Percentiles rank a stretch among this genome's conserved stretches.
These are phyloP conservation scores for Motacilla tschutschensis DNA, from an alignment of 2,113 vertebrate genomes.

Conservation along the genomic window DNA sequence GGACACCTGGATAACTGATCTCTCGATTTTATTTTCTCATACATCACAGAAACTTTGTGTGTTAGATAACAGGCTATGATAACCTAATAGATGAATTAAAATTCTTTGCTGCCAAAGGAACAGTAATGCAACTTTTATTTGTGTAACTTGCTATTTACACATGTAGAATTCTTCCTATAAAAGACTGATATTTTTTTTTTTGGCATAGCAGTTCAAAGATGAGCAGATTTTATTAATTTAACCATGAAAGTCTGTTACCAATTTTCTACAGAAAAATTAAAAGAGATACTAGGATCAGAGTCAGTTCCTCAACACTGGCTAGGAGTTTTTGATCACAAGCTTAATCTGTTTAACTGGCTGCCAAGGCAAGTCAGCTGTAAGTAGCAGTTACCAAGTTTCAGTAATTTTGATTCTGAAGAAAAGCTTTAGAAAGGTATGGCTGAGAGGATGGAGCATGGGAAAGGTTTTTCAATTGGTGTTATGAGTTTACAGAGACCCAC, in stretches of 20 bases:
- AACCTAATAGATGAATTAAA: background rate
- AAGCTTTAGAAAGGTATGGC: background rate
- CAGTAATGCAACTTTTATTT: background rate
- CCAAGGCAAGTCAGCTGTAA: background rate
- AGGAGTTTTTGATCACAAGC: background rate
- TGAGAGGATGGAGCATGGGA: background rate
- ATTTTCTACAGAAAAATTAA: background rate
- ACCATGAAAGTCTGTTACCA: background rate
- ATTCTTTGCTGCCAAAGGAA: background rate
- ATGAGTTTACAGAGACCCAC: background rate
- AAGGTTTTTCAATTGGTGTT: background rate
- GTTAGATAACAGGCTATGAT: background rate
- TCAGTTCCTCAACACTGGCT: background rate
- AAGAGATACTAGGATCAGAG: background rate
- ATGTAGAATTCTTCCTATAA: background rate
- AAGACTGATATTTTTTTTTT: background rate
- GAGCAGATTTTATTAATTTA: background rate
- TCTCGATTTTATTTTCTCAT: background rate
- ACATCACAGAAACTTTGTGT: background rate
- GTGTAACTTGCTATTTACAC: background rate
- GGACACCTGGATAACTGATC: background rate
- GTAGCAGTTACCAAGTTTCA: background rate
- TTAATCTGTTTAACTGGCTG: background rate
- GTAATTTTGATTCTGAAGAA: background rate
- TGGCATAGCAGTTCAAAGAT: background rate